A percentile compares a stretch with the other conserved stretches of the same genome.
Evolutionary conservation across 23 tunicate species (phyloP).

Genomic region (Diplosoma virens): DNA sequence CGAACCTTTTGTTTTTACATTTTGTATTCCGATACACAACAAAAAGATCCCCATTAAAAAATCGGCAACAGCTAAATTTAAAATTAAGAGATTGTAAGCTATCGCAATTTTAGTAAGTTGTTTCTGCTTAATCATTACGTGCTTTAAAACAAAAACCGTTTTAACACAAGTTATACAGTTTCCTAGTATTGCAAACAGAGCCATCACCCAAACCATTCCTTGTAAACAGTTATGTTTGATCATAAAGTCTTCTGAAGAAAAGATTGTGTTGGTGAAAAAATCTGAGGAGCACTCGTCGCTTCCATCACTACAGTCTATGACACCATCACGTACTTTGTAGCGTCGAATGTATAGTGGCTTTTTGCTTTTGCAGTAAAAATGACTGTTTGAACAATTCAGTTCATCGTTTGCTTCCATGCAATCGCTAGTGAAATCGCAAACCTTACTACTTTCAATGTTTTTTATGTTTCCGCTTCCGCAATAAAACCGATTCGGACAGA

Average conservation of each 20-base stretch:
- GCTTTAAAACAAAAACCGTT: not conserved
- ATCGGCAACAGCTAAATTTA: slow-evolving; percentile 62
- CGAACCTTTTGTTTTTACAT: slow-evolving; percentile 17
- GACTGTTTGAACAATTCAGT: slow-evolving; percentile 36
- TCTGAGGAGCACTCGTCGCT: slow-evolving; percentile 80
- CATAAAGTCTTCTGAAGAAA: slow-evolving; percentile 51
- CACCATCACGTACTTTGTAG: slow-evolving; percentile 52
- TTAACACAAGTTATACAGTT: slow-evolving; percentile 30
- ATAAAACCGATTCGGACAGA: slow-evolving; percentile 37
- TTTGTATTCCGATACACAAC: slow-evolving; percentile 34
- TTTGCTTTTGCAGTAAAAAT: slow-evolving; percentile 61
- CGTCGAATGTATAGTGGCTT: slow-evolving; percentile 34
- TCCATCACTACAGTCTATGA: slow-evolving; percentile 64
- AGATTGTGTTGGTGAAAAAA: slow-evolving; percentile 25
- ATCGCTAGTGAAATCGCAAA: slow-evolving; percentile 52
- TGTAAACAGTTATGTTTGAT: slow-evolving; percentile 45
- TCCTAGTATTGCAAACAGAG: slow-evolving; percentile 47
- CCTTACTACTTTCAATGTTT: slow-evolving; percentile 22
- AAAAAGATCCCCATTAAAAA: slow-evolving; percentile 75
- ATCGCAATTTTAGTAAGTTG: slow-evolving; percentile 42
- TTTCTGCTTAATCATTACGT: not conserved
- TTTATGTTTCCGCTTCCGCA: slow-evolving; percentile 28
- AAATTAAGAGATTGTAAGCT: slow-evolving; percentile 47
- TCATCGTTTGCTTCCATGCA: slow-evolving; percentile 66
- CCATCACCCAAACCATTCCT: slow-evolving; percentile 85